phyloP scores from a whole-genome alignment of 2,113 vertebrate species.

The Marcusenius ussheri region DNA sequence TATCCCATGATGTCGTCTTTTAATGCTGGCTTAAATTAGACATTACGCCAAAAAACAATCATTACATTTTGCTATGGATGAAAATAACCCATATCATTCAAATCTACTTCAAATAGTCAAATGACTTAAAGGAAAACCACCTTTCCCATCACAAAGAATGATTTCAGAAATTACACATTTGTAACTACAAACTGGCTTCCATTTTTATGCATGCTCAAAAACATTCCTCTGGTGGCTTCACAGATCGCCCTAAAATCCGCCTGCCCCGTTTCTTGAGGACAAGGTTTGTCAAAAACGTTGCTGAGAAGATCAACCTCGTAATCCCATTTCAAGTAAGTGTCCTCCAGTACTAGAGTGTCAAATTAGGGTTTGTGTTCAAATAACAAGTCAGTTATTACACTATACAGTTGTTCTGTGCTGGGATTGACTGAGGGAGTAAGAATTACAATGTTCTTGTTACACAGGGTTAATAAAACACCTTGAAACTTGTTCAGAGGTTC shows the following conservation, averaged over 20 bases:
- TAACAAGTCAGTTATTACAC: background rate
- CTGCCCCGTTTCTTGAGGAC: slow-evolving; percentile 82
- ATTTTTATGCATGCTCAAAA: background rate
- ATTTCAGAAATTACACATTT: background rate
- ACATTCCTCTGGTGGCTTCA: background rate
- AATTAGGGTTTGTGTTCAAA: background rate
- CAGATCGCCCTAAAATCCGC: slow-evolving; percentile 85
- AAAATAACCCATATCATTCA: background rate
- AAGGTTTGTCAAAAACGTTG: slow-evolving; percentile 68
- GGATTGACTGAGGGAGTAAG: background rate
- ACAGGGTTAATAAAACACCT: background rate
- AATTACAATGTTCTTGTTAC: background rate
- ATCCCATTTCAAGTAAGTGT: slow-evolving; percentile 83
- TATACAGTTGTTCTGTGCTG: background rate
- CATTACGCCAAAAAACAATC: background rate
- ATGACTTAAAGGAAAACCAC: background rate
- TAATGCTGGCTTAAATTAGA: background rate
- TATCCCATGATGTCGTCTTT: background rate
- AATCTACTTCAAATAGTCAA: background rate
- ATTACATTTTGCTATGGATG: background rate
- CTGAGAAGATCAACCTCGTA: slow-evolving; percentile 78
- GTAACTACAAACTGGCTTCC: background rate
- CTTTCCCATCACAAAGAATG: background rate
- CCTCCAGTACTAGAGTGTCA: background rate
- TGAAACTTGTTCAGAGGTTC: background rate